Base-by-base conservation (phyloP, 2,888 invertebrate genomes). In the Anthophora plumipes region DNA sequence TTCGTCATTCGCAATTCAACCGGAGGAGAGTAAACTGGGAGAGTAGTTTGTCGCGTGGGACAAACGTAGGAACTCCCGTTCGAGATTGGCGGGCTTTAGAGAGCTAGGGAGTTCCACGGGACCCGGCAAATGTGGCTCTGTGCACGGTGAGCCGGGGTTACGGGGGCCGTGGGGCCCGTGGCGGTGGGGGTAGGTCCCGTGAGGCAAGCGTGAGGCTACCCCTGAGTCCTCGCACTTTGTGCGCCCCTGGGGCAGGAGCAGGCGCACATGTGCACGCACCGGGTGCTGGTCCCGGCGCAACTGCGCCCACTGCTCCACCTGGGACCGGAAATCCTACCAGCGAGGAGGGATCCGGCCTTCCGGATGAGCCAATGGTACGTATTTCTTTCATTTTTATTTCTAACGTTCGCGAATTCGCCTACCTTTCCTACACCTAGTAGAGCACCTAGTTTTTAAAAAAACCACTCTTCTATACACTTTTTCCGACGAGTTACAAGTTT, bases 91-190 rank as follows among this genome's bases (percentile, higher is more conserved):
- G 69, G 72, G 73, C 59, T 64, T 85, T 85, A 72, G 74, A 63
- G 78, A 72, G 73, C 67, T 69, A 46, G 73, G 85, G 85, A 43
- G 85, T 87, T 82, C 81, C 68, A 6, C 60, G 77, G 78, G 78
- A 89, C 86, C 89, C 92, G 90, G 92, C 92, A 92, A 92, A 92
- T 92, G 92, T 92, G 92, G 92, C 92, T 92, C 90, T 92, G 92
- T 92, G 92, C 88, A 92, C 92, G 91, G 92, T 92, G 92, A 92
- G 91, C 89, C 91, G 88, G 87, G 91, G 91, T 86, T 90, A 90
- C 90, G 91, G 91, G 87, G 90, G 91, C 91, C 91, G 91, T 70
- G 89, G 89, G 90, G 90, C 90, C 91, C 91, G 91, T 80, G 87
- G 88, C 76, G 90, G 90, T 73, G 90, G 84, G 52, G 71, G 83